Evolutionary conservation across 2,888 invertebrate genomes (phyloP).

Genomic region (Nudaria mundana): DNA sequence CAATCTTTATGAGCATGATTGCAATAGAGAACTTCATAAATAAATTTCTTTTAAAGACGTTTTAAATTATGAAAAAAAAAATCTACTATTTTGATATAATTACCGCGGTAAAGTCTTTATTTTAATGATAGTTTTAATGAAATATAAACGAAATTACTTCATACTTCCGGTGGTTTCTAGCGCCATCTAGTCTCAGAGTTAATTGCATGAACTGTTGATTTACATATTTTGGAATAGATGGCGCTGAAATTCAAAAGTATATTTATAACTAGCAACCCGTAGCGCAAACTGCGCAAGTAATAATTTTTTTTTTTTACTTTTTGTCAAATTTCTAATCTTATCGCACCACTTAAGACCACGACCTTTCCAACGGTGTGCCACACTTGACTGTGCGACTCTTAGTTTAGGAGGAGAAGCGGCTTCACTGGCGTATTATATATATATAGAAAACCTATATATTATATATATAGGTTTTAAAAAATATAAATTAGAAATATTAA

Average conservation of each 20-base stretch:
- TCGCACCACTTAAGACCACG: no score
- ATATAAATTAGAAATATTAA: no score
- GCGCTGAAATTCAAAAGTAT: constrained; percentile 4
- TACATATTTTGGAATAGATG: constrained; percentile 14
- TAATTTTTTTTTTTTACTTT: no score
- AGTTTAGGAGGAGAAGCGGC: no score
- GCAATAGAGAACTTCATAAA: constrained; percentile 41
- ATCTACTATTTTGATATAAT: neutral
- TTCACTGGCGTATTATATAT: no score
- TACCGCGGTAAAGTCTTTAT: neutral
- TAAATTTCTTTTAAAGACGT: constrained; percentile 4
- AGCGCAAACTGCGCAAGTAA: no score
- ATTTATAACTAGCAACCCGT: no score
- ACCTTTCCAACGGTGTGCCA: no score
- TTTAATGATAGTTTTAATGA: neutral
- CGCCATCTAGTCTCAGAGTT: constrained; percentile 28
- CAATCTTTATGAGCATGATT: constrained; percentile 73
- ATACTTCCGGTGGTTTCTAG: constrained; percentile 27
- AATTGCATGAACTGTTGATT: constrained; percentile 4
- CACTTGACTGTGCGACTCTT: no score
- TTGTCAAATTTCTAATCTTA: no score
- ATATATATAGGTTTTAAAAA: no score
- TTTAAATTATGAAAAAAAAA: neutral
- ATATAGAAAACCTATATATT: no score
- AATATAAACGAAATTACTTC: constrained; percentile 4